A percentile compares a stretch with the other conserved stretches of the same genome.
These are phyloP conservation scores for Sturnira hondurensis DNA, from an alignment of 2,113 vertebrate genomes.

Conservation along the genomic window DNA sequence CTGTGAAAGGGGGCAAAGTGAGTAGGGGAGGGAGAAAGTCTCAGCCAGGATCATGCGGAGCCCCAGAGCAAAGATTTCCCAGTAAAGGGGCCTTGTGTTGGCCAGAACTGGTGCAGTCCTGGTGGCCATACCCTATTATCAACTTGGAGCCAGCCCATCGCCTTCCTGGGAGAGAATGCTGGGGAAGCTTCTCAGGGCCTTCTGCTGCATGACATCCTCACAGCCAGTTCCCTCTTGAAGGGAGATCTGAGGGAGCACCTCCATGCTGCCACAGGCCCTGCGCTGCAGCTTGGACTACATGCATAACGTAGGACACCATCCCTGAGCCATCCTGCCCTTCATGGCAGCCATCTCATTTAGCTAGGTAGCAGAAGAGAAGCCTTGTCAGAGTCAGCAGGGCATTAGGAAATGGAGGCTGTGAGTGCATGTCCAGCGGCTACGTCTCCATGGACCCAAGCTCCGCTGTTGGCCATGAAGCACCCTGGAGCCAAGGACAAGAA, in stretches of 20 bases:
- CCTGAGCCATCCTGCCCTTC: neutral
- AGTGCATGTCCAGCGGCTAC: neutral
- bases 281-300: neutral
- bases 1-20: neutral
- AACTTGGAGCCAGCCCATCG: neutral
- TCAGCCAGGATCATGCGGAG: neutral
- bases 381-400: neutral
- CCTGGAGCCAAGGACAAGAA: neutral
- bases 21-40: neutral
- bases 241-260: neutral
- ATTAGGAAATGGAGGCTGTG: neutral
- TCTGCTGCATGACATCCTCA: neutral
- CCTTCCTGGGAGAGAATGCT: neutral
- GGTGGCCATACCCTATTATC: neutral
- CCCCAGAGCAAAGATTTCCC: neutral
- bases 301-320: neutral
- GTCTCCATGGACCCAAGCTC: neutral
- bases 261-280: no score
- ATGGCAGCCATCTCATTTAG: neutral
- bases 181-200: neutral
- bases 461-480: neutral
- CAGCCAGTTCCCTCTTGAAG: neutral
- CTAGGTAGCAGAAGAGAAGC: neutral
- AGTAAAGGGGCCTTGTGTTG: neutral
- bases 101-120: neutral